phyloP scores from a whole-genome alignment of 2,797 vertebrate genomes.

The Clarias pachynema region DNA sequence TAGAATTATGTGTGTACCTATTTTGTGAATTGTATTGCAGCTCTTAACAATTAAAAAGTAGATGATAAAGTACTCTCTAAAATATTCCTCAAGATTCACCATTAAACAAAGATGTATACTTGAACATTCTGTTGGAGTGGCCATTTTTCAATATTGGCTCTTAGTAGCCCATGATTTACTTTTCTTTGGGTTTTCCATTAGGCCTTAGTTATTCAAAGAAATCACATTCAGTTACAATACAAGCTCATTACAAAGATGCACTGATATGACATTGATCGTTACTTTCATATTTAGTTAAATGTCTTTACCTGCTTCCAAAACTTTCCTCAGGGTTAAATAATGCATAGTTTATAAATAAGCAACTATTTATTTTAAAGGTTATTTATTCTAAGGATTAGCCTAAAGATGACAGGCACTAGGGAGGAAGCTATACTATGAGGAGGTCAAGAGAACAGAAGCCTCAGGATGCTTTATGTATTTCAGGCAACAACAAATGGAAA shows the following conservation, averaged over 20 bases:
- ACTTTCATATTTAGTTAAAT: constrained; percentile 28
- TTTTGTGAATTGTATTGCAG: constrained; percentile 61
- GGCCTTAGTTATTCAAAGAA: not conserved
- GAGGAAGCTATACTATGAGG: not conserved
- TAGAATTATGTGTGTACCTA: constrained; percentile 58
- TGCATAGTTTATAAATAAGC: not conserved
- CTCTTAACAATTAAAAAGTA: constrained; percentile 56
- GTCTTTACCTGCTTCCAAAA: not conserved
- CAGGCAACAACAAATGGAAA: constrained; percentile 50
- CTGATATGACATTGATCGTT: not conserved
- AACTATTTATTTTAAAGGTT: not conserved
- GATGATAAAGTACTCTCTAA: constrained; percentile 18
- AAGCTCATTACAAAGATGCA: not conserved
- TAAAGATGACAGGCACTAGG: not conserved
- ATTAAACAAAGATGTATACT: constrained; percentile 21
- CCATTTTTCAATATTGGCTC: constrained; percentile 19
- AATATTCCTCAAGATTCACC: constrained; percentile 37
- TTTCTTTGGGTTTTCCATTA: constrained; percentile 4
- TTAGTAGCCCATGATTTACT: not conserved
- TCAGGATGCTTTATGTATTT: constrained; percentile 25
- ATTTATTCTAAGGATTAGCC: not conserved
- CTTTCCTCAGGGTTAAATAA: not conserved
- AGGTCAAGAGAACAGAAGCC: constrained; percentile 16
- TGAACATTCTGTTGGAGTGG: constrained; percentile 25
- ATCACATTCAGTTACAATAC: not conserved